phyloP scores from a whole-genome alignment of 2,113 vertebrate species.

The Archocentrus centrarchus region DNA sequence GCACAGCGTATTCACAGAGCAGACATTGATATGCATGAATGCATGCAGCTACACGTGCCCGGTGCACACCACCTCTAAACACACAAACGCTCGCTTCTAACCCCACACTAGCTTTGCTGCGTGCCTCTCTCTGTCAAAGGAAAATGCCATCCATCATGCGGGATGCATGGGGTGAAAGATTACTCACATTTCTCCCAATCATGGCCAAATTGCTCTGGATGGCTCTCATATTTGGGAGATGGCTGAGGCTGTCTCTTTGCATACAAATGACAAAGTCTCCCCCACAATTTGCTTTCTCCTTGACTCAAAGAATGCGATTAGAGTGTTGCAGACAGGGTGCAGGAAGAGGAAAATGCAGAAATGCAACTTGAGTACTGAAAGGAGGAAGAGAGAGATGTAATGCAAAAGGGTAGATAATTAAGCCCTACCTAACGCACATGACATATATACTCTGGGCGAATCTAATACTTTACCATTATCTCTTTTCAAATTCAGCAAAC shows the following conservation, averaged over 20 bases:
- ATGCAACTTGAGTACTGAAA: not conserved
- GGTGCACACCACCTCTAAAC: constrained; percentile 23
- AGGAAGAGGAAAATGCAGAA: not conserved
- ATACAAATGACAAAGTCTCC: constrained; percentile 57
- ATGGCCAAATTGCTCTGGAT: constrained; percentile 59
- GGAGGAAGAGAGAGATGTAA: not conserved
- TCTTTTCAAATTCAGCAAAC: not conserved
- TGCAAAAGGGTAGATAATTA: not conserved
- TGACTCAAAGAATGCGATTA: constrained; percentile 34
- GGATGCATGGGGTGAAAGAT: constrained; percentile 49
- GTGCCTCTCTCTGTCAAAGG: constrained; percentile 25
- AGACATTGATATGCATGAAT: constrained; percentile 55
- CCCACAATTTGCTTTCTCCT: constrained; percentile 52
- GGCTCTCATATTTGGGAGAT: constrained; percentile 60
- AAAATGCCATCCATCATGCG: constrained; percentile 56
- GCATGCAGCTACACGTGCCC: constrained; percentile 24
- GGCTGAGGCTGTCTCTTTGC: constrained; percentile 32
- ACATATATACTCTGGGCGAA: not conserved
- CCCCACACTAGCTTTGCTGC: constrained; percentile 14
- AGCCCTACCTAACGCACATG: not conserved
- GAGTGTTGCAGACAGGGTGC: constrained; percentile 14
- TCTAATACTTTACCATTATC: not conserved
- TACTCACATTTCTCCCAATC: constrained; percentile 61
- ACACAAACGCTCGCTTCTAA: constrained; percentile 19
- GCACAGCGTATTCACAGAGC: constrained; percentile 25